These are phyloP conservation scores for Chironomus tepperi DNA, from an alignment of 1,140 invertebrate genomes.

Conservation along the genomic window DNA sequence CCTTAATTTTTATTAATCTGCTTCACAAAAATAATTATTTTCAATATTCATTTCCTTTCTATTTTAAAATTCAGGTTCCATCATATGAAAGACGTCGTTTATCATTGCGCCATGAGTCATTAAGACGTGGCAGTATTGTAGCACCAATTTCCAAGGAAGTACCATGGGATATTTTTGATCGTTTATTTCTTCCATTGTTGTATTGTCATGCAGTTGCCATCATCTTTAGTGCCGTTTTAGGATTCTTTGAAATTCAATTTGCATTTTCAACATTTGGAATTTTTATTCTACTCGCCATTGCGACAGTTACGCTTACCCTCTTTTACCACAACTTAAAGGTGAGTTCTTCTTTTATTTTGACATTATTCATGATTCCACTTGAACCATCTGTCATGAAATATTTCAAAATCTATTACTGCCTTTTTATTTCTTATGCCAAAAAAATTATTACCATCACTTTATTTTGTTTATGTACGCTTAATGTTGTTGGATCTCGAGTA, in stretches of 20 bases:
- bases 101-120: background rate
- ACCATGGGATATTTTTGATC: constrained; percentile 18
- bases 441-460: background rate
- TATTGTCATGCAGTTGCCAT: background rate
- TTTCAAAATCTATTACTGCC: constrained; percentile 11
- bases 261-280: constrained; percentile 18
- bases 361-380: background rate
- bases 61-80: constrained; percentile 4
- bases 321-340: constrained; percentile 16
- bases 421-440: background rate
- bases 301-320: background rate
- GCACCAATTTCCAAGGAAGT: background rate
- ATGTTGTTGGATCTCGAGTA: background rate
- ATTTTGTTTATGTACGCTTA: background rate
- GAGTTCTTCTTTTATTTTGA: background rate
- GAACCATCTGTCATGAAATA: background rate
- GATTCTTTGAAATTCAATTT: constrained; percentile 2
- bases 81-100: background rate
- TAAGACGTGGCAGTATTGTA: constrained; percentile 17
- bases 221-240: background rate
- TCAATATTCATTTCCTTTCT: background rate
- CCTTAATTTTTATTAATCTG: background rate
- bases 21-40: background rate
- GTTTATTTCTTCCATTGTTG: background rate
- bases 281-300: background rate